A percentile compares a stretch with the other conserved stretches of the same genome.
Conservation (phyloP, 2,113 vertebrate species). For the Mellivora capensis region DNA sequence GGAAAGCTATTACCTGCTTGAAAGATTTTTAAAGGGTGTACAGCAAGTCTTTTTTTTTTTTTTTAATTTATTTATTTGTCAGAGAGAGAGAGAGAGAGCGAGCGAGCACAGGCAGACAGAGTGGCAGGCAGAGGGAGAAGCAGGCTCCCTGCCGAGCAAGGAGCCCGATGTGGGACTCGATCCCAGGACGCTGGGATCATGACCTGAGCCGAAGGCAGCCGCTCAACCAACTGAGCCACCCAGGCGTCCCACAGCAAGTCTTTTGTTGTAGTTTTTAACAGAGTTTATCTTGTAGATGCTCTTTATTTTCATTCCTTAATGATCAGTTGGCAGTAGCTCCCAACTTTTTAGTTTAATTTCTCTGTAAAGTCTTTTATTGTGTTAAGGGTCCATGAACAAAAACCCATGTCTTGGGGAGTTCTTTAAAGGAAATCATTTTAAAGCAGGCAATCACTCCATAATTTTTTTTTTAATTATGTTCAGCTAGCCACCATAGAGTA, state of each 20-base stretch:
- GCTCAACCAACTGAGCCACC: no score
- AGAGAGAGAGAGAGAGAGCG: no score
- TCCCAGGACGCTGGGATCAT: no score
- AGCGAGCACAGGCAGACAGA: no score
- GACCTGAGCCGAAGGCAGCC: no score
- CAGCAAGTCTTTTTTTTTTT: not conserved
- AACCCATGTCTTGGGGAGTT: not conserved
- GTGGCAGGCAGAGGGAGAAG: no score
- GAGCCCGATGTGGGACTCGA: no score
- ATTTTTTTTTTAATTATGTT: not conserved
- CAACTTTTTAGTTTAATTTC: conserved; percentile 24
- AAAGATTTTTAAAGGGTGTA: conserved; percentile 1
- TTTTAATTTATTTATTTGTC: no score
- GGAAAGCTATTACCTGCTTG: not conserved
- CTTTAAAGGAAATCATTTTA: conserved; percentile 6
- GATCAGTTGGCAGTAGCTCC: not conserved
- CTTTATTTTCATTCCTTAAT: conserved; percentile 25
- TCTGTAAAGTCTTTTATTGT: not conserved
- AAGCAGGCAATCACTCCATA: not conserved
- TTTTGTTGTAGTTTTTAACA: not conserved
- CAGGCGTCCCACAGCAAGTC: no score
- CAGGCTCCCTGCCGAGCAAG: no score
- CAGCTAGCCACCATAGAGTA: no score
- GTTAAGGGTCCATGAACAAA: not conserved
- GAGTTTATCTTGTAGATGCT: not conserved